Evolutionary conservation across 2,888 invertebrate genomes (phyloP), one percentile per base, ranked within the genome.

Genomic region (Drepanosiphum platanoidis): DNA sequence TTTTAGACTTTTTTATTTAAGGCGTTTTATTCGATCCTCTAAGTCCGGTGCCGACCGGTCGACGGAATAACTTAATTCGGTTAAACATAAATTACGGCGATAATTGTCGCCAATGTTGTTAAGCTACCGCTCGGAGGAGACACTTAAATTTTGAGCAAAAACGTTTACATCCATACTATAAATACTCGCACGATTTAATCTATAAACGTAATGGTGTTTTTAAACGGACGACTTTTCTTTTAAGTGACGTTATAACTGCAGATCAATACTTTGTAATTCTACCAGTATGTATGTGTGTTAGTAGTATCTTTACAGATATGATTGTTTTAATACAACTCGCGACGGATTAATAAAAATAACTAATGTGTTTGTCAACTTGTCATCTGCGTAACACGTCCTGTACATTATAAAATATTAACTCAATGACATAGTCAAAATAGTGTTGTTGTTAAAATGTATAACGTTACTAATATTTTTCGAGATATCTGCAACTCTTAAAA

Each of bases 51-150:
- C 42, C 81, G 72, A 64, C 81, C 72, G 61, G 72, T 82, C 81
- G 39, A 58, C 61, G 15, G 61, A 71, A n/a, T n/a, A n/a, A 81
- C 64, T 82, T 82, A 82, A 82, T 82, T 82, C 72, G 81, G 72
- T 82, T 72, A 61, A n/a, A 82, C 81, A 82, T 82, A 82, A 82
- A 82, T 72, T 72, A 82, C 42, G 32, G 11, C 13, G 64, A 61
- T 82, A 61, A 61, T 72, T 72, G 71, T 61, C 72, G 39, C 30
- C 61, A 32, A n/a, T 4, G 34, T 80, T 80, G 2, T 80, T 58
- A 75, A 27, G n/a, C 36, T 61, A 52, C 68, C 30, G 70, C n/a
- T 80, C 52, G 36, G 58, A 80, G 27, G 30, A 58, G 58, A 71
- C 71, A 36, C 39, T n/a, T 71, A 27, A 18, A 80, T 58, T 42